These are phyloP conservation scores for Ptyas mucosa DNA, from an alignment of 2,113 vertebrate genomes.

Conservation along the genomic window DNA sequence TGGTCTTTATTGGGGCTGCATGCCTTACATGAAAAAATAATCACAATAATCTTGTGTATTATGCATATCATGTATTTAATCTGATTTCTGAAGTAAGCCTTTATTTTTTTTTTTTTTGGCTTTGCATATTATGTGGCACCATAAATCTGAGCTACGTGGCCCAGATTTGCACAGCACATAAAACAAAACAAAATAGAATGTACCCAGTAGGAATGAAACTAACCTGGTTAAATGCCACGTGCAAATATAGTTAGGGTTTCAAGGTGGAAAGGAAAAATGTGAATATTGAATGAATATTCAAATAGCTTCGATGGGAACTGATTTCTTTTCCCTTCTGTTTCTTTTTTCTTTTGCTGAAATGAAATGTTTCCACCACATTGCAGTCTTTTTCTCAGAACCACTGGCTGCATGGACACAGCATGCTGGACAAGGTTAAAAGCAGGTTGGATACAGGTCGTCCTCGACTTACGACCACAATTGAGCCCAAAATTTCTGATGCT, in stretches of 20 bases:
- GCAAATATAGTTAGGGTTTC: background rate
- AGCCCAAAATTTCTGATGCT: no score
- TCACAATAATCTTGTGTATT: background rate
- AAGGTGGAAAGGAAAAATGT: background rate
- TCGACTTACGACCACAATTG: no score
- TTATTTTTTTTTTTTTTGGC: background rate
- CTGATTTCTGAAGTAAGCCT: background rate
- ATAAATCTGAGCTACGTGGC: background rate
- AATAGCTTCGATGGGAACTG: background rate
- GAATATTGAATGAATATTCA: background rate
- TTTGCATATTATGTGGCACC: background rate
- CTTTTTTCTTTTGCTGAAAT: background rate
- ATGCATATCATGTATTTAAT: background rate
- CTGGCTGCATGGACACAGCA: background rate
- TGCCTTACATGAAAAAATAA: background rate
- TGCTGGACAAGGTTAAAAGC: background rate
- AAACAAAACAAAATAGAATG: background rate
- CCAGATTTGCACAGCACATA: background rate
- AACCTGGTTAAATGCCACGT: background rate
- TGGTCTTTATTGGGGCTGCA: background rate
- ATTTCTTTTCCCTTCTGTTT: background rate
- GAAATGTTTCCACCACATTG: no score
- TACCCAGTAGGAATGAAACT: background rate
- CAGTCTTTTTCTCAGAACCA: background rate
- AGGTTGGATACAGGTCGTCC: background rate